phyloP scores from a whole-genome alignment of 1,140 invertebrate genomes.

The Bombus difficillimus region DNA sequence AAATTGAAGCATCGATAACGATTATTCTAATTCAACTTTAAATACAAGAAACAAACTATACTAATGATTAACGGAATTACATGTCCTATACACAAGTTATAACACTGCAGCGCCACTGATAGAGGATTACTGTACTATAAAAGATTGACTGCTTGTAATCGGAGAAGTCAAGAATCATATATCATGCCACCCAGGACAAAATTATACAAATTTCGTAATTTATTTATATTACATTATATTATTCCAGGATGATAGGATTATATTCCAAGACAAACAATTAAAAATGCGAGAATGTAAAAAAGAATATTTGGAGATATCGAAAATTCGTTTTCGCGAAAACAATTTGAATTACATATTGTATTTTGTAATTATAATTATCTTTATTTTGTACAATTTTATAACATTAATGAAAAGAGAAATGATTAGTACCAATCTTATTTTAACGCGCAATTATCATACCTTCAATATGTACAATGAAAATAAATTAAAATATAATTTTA shows the following conservation, averaged over 20 bases:
- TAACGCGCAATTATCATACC: constrained; percentile 9
- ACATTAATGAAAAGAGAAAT: constrained; percentile 19
- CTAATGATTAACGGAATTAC: not conserved
- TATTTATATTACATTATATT: not conserved
- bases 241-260: too few relatives aligned
- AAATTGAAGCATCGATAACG: not conserved
- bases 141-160: not conserved
- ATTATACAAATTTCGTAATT: not conserved
- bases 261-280: not conserved
- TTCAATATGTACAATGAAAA: not conserved
- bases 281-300: not conserved
- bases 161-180: not conserved
- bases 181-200: not conserved
- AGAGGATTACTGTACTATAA: not conserved
- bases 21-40: constrained; percentile 29
- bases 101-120: constrained; percentile 6
- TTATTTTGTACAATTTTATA: constrained; percentile 23
- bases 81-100: not conserved
- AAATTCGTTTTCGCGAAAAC: not conserved
- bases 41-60: constrained; percentile 15
- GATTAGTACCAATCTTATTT: constrained; percentile 24
- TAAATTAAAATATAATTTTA: not conserved
- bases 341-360: not conserved
- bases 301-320: not conserved
- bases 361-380: not conserved